phyloP scores from a whole-genome alignment of 2,888 invertebrate genomes.

The Bugulina stolonifera region DNA sequence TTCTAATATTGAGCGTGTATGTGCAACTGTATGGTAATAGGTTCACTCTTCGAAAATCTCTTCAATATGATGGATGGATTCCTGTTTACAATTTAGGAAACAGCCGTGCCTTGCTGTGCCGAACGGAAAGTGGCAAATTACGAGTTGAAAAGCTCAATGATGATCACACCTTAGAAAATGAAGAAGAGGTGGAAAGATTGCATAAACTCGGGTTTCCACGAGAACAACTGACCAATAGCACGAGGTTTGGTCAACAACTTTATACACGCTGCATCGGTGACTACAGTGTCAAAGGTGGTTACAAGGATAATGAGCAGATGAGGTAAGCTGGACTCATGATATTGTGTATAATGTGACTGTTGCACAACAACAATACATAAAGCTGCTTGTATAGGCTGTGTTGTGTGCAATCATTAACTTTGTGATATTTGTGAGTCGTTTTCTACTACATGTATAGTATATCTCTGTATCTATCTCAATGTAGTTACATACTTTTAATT shows the following conservation, averaged over 20 bases:
- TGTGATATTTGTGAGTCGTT: too few relatives aligned
- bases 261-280: constrained; percentile 82
- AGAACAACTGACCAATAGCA: constrained; percentile 64
- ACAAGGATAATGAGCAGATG: constrained; percentile 73
- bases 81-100: constrained; percentile 54
- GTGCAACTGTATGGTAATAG: too few relatives aligned
- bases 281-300: constrained; percentile 77
- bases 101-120: constrained; percentile 72
- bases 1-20: too few relatives aligned
- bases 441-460: too few relatives aligned
- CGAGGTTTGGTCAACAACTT: constrained; percentile 58
- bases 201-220: constrained; percentile 70
- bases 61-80: too few relatives aligned
- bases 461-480: too few relatives aligned
- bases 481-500: too few relatives aligned
- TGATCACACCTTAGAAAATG: constrained; percentile 77
- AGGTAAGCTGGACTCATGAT: constrained; percentile 49
- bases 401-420: too few relatives aligned
- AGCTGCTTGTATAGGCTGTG: too few relatives aligned
- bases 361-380: too few relatives aligned
- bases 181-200: constrained; percentile 74
- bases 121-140: constrained; percentile 72
- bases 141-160: constrained; percentile 74
- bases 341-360: too few relatives aligned
- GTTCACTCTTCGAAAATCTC: too few relatives aligned